A percentile compares a stretch with the other conserved stretches of the same genome.
Conservation (phyloP, 2,888 invertebrate species). For the Frankliniella intonsa region DNA sequence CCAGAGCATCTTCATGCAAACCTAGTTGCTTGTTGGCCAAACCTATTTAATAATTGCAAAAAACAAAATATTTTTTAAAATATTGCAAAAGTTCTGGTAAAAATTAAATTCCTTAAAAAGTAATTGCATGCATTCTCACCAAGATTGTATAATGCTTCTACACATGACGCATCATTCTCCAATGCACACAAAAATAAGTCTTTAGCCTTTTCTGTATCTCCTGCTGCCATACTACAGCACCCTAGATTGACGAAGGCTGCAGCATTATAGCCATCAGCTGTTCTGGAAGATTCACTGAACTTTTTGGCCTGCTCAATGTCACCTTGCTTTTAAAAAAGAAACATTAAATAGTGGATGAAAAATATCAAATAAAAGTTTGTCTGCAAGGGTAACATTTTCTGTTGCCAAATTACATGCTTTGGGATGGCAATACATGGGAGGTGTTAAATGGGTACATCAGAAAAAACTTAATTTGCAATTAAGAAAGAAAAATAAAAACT, state of each 20-base stretch:
- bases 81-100: too few relatives aligned
- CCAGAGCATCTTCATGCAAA: constrained; percentile 68
- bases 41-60: too few relatives aligned
- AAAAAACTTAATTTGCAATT: background rate
- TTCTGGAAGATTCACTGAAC: constrained; percentile 68
- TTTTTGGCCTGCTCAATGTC: constrained; percentile 71
- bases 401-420: too few relatives aligned
- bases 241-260: constrained; percentile 81
- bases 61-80: constrained; percentile 25
- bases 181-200: constrained; percentile 70
- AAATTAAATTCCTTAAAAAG: too few relatives aligned
- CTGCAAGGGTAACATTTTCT: too few relatives aligned
- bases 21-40: constrained; percentile 64
- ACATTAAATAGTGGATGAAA: constrained; percentile 13
- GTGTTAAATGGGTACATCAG: too few relatives aligned
- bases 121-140: constrained; percentile 48
- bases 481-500: constrained; percentile 39
- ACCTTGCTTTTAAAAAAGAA: constrained; percentile 59
- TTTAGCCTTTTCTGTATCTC: constrained; percentile 65
- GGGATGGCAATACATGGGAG: too few relatives aligned
- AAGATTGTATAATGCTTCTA: constrained; percentile 79
- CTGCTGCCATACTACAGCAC: constrained; percentile 67
- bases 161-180: constrained; percentile 72
- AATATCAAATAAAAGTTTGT: too few relatives aligned
- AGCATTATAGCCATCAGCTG: constrained; percentile 71